Base-by-base conservation (phyloP, 2,797 vertebrate species). In the Platalea minor region DNA sequence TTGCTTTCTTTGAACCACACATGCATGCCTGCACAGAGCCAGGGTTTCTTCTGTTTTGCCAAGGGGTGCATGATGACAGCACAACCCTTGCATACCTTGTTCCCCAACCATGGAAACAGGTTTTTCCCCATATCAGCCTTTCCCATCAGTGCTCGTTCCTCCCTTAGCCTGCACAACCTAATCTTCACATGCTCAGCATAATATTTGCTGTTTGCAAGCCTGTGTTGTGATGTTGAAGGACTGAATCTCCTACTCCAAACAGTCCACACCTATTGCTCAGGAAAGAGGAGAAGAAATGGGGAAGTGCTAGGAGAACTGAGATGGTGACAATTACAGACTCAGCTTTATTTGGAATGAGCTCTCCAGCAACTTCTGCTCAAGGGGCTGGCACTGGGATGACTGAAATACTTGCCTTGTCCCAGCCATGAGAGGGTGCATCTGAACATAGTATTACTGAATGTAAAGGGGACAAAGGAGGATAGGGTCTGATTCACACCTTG, bases 21-120 rank as follows among this genome's bases (percentile, higher is more conserved):
- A 0, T 17, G 10, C 25, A 5, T 13, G 4, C 28, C 28, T 50
- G 15, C 1, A 9, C 35, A 28, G 20, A 69, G 5, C 21, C 46
- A 54, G 35, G 12, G 5, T 4, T 81, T 28, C 56, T 41, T 37
- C 72, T 74, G 33, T 37, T 69, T 48, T 37, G 60, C 19, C 11
- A 17, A 35, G 41, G 65, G 28, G 11, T 31, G 19, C 10, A 2
- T 59, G 51, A 33, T 33, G 46, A 37, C 23, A 41, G 19, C 19
- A 20, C 0, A 2, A 33, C 2, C 10, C 28, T 45, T 9, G 0
- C 1, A 1, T 2, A 39, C 20, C 8, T 67, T 63, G 6, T n/a
- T 63, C 51, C 26, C 21, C 48, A 50, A 1, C 4, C 4, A 3
- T 0, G 10, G 41, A 31, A 56, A 15, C 2, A 39, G 13, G 4